Percentiles rank a stretch among this genome's conserved stretches.
phyloP scores from a whole-genome alignment of 92 coral and sea anemone species.

The Bergia sp. region DNA sequence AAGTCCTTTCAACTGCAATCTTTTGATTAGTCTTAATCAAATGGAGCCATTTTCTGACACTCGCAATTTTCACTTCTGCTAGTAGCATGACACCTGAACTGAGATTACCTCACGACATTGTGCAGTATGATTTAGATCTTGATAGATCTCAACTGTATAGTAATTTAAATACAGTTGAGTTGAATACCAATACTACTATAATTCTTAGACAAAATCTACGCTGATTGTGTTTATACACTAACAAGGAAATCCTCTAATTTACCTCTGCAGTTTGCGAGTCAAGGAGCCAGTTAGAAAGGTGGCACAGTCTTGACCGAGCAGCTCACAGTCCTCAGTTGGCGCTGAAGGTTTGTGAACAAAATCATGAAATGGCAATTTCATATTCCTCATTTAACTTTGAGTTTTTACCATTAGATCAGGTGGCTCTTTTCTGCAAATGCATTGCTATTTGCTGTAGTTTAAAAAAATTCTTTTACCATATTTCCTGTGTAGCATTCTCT shows the following conservation, averaged over 20 bases:
- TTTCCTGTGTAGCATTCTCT: too few relatives aligned
- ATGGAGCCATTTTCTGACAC: background rate
- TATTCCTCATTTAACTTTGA: background rate
- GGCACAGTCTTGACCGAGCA: constrained; percentile 52
- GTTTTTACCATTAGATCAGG: background rate
- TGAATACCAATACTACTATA: background rate
- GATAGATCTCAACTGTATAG: too few relatives aligned
- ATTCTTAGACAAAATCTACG: too few relatives aligned
- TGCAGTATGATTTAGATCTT: too few relatives aligned
- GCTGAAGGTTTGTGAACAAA: constrained; percentile 61
- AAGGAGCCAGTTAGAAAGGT: constrained; percentile 77
- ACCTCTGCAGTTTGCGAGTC: constrained; percentile 47
- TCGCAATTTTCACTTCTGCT: background rate
- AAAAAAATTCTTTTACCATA: too few relatives aligned
- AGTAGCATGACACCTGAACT: too few relatives aligned
- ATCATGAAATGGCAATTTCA: background rate
- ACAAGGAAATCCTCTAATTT: background rate
- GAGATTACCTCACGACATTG: too few relatives aligned
- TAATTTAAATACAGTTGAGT: too few relatives aligned
- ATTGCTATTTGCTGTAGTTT: too few relatives aligned
- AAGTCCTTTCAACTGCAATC: background rate
- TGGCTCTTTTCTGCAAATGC: too few relatives aligned
- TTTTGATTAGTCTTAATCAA: background rate
- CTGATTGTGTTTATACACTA: background rate
- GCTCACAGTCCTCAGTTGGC: constrained; percentile 63